A percentile compares a stretch with the other conserved stretches of the same genome.
These are phyloP conservation scores for Chrysemys picta DNA, from an alignment of 2,113 vertebrate genomes.

Conservation along the genomic window DNA sequence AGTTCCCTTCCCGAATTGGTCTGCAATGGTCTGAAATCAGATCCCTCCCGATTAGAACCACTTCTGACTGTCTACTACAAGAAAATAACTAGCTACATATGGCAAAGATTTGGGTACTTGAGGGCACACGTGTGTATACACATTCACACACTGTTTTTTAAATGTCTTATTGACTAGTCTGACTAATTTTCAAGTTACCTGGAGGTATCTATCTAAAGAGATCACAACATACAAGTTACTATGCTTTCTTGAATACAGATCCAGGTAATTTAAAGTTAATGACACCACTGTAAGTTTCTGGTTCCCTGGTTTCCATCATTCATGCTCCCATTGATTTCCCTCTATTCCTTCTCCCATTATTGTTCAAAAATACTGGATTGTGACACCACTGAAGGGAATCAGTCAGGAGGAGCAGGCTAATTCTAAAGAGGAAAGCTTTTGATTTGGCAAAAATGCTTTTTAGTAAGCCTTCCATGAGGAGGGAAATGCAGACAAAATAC, in stretches of 20 bases:
- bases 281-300: constrained; percentile 37
- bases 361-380: constrained; percentile 70
- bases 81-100: constrained; percentile 58
- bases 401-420: constrained; percentile 49
- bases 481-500: constrained; percentile 60
- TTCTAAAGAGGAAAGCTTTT: constrained; percentile 71
- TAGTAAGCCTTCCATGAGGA: constrained; percentile 55
- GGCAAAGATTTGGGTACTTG: constrained; percentile 46
- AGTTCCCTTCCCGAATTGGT: neutral
- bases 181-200: constrained; percentile 45
- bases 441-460: constrained; percentile 63
- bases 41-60: neutral
- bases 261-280: constrained; percentile 61
- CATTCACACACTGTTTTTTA: constrained; percentile 37
- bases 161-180: neutral
- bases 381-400: constrained; percentile 68
- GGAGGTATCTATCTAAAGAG: constrained; percentile 51
- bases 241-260: constrained; percentile 45
- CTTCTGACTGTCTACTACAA: constrained; percentile 7
- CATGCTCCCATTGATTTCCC: constrained; percentile 58
- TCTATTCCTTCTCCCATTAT: constrained; percentile 75
- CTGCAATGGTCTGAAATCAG: constrained; percentile 23
- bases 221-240: constrained; percentile 53
- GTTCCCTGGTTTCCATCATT: constrained; percentile 67
- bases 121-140: constrained; percentile 34